Conservation (phyloP, 1,140 invertebrate species). For the Drosophila sturtevanti region DNA sequence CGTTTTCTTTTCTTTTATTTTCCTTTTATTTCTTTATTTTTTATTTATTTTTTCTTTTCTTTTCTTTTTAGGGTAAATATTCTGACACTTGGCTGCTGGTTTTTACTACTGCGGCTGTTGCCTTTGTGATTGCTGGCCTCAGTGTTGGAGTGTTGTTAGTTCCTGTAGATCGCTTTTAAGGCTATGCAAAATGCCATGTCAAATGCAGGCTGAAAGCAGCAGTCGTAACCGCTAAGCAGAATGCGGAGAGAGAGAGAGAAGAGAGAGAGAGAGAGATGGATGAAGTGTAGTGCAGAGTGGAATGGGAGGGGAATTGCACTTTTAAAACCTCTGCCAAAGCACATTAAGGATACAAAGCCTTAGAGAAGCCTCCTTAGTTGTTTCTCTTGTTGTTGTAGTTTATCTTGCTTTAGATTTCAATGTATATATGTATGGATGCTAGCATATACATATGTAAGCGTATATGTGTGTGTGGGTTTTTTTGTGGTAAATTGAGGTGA, state of each 20-base stretch:
- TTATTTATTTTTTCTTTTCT: background rate
- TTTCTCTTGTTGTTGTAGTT: conserved; percentile 51
- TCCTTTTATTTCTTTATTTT: background rate
- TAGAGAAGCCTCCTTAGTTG: conserved; percentile 22
- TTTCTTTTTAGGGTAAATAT: conserved; percentile 56
- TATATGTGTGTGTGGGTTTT: conserved; percentile 26
- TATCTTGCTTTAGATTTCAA: conserved; percentile 52
- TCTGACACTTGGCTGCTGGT: conserved; percentile 66
- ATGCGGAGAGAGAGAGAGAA: background rate
- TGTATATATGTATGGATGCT: conserved; percentile 17
- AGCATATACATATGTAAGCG: conserved; percentile 4
- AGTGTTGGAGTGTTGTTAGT: conserved; percentile 37
- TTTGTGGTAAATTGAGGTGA: conserved; percentile 29
- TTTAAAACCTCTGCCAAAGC: conserved; percentile 53
- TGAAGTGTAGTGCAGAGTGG: background rate
- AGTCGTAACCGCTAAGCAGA: conserved; percentile 20
- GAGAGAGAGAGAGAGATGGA: background rate
- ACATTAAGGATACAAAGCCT: conserved; percentile 61
- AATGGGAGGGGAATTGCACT: conserved; percentile 19
- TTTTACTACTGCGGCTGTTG: conserved; percentile 27
- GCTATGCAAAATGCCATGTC: conserved; percentile 59
- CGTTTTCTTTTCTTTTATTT: background rate
- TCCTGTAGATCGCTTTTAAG: conserved; percentile 33
- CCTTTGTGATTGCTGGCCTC: conserved; percentile 55
- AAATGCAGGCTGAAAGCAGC: conserved; percentile 55